Evolutionary conservation across 2,888 invertebrate genomes (phyloP).

Genomic region (Xestobium rufovillosum): DNA sequence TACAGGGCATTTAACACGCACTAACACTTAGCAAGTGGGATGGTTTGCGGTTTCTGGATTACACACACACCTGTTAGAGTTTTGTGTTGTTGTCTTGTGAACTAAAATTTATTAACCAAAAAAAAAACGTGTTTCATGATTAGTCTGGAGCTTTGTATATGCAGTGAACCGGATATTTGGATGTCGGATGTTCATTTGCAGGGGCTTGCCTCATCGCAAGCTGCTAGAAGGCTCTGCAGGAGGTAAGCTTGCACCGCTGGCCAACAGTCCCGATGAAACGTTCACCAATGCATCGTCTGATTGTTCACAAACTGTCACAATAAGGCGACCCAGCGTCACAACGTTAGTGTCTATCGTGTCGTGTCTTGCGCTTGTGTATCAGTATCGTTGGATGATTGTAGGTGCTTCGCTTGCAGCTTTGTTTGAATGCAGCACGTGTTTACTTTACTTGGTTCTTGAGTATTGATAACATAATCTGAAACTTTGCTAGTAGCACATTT

Average conservation of each 20-base stretch:
- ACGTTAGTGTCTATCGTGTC: slow-evolving; percentile 44
- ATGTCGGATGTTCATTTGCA: slow-evolving; percentile 38
- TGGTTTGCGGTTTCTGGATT: too few relatives aligned
- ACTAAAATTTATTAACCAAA: too few relatives aligned
- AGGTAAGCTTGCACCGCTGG: slow-evolving; percentile 49
- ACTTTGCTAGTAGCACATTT: too few relatives aligned
- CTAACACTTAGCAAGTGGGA: too few relatives aligned
- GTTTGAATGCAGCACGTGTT: too few relatives aligned
- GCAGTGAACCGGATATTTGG: slow-evolving; percentile 1
- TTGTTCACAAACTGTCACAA: slow-evolving; percentile 32
- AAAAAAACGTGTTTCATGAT: too few relatives aligned
- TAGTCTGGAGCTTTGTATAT: too few relatives aligned
- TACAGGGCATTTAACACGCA: too few relatives aligned
- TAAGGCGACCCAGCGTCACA: slow-evolving; percentile 50
- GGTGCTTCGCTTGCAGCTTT: slow-evolving; percentile 1
- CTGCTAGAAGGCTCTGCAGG: slow-evolving; percentile 41
- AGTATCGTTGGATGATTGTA: slow-evolving; percentile 10
- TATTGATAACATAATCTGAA: too few relatives aligned
- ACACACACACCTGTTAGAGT: too few relatives aligned
- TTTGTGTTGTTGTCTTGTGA: too few relatives aligned
- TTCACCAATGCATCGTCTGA: slow-evolving; percentile 34
- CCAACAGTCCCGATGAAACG: slow-evolving; percentile 49
- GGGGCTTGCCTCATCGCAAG: slow-evolving; percentile 48
- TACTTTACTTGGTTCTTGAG: too few relatives aligned
- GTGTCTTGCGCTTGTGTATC: slow-evolving; percentile 15